Evolutionary conservation across 2,888 invertebrate genomes (phyloP), one percentile per base, ranked within the genome.

Genomic region (Diarsia brunnea): DNA sequence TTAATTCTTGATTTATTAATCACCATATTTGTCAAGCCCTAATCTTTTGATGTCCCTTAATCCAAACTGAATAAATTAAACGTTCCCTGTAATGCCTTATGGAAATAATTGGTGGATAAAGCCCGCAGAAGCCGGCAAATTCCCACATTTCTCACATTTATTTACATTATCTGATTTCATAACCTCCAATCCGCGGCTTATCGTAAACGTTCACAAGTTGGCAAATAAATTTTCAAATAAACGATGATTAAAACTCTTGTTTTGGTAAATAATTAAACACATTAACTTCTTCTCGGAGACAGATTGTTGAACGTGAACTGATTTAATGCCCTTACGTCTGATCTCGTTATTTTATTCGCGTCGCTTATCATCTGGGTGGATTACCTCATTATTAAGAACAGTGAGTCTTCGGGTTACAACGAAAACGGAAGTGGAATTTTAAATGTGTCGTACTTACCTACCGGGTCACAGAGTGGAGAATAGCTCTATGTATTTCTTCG

Each of bases 261-360:
- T 84, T 75, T 85, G 84, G 74, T 78, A 87, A 87, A 89, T 90
- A 89, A 89, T 90, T 89, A 86, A 89, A 84, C 85, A 85, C 87
- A 88, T 91, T 88, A 90, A 88, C 81, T 89, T 86, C 71, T 82
- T 63, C 71, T 70, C 47, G 43, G 87, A 86, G 87, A 90, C 86
- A 84, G 88, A 90, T 89, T 86, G 84, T 80, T 82, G 82, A 82
- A 79, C 81, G 81, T 73, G 69, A 85, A 85, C 85, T 87, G 87
- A 90, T 89, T 87, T 78, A 89, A 89, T 81, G 67, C 43, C 16
- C 65, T 74, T 69, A 65, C 78, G 63, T 68, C 38, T 77, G 64
- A 76, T 78, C 83, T 78, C 81, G 69, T 81, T 83, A 79, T 78
- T 81, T 79, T 67, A 84, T 81, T 77, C 75, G 55, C 38, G 43